Conservation (phyloP, 2,113 vertebrate genomes). For the Alethe diademata region DNA sequence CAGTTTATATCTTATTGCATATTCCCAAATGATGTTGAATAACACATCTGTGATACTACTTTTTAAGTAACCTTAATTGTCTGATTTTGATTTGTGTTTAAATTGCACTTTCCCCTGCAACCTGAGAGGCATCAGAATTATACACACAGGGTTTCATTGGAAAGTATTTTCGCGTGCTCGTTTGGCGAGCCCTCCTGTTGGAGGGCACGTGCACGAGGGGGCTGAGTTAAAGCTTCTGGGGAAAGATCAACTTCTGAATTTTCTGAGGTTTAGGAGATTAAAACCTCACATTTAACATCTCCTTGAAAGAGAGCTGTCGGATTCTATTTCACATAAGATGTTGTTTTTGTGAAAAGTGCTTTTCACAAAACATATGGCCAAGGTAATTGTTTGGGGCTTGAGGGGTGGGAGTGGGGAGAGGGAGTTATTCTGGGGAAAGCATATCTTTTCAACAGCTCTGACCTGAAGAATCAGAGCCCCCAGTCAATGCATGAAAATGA, state of each 20-base stretch:
- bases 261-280: conserved; percentile 55
- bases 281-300: neutral
- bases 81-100: conserved; percentile 41
- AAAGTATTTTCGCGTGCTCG: neutral
- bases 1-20: neutral
- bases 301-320: conserved; percentile 47
- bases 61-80: conserved; percentile 49
- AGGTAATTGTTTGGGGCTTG: conserved; percentile 23
- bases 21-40: conserved; percentile 19
- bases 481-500: neutral
- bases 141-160: neutral
- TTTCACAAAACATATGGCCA: conserved; percentile 48
- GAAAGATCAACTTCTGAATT: conserved; percentile 22
- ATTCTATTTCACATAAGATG: conserved; percentile 33
- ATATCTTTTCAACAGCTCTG: neutral
- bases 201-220: neutral
- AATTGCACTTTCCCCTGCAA: conserved; percentile 34
- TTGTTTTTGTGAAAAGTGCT: neutral
- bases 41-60: neutral
- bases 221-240: conserved; percentile 40
- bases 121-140: conserved; percentile 39
- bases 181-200: neutral
- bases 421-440: neutral
- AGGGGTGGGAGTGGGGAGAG: neutral
- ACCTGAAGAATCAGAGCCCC: neutral